Base-by-base conservation (phyloP, 2,797 vertebrate species). In the Adelosebastes latens region DNA sequence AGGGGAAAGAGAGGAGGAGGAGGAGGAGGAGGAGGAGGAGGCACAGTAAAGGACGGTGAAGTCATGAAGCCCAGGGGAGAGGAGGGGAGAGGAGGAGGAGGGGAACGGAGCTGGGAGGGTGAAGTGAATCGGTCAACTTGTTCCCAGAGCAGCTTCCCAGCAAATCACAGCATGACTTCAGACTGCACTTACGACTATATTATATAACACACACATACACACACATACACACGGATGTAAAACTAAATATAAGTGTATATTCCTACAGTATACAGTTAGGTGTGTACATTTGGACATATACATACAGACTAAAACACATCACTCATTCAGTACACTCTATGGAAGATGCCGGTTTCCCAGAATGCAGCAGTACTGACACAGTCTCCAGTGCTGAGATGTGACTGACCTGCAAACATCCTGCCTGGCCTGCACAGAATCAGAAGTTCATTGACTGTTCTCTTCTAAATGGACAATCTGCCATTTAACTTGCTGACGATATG, bases 71-170 rank as follows among this genome's bases (percentile, higher is more conserved):
- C 49, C 34, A 29, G 39, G 62, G 49, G 71, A 61, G 36, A 58
- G 18, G 67, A 36, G 39, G 56, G 27, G 72, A 42, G 34, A 2
- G 31, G 34, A 12, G 4, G 32, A 36, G 39, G 63, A 25, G 59
- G 29, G 36, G 72, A 16, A 9, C 6, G 34, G 46, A 56, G 59
- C 18, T 6, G 46, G 22, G 27, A 58, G 63, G 68, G 67, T 49
- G 25, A 62, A 72, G 71, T 52, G 72, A 84, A 88, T 87, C 80
- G 89, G 89, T 93, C 89, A 92, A 24, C 62, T 67, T 13, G 83
- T 90, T 92, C 87, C 81, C 88, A 91, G 85, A 88, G 74, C 58
- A 73, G 77, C 70, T 85, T 89, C 86, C 84, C 77, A 83, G 75
- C 67, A 88, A 79, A 88, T 74, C 84, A 59, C 86, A 88, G 80